Base-by-base conservation (phyloP, 1,140 invertebrate genomes). In the Camponotus vicinus region DNA sequence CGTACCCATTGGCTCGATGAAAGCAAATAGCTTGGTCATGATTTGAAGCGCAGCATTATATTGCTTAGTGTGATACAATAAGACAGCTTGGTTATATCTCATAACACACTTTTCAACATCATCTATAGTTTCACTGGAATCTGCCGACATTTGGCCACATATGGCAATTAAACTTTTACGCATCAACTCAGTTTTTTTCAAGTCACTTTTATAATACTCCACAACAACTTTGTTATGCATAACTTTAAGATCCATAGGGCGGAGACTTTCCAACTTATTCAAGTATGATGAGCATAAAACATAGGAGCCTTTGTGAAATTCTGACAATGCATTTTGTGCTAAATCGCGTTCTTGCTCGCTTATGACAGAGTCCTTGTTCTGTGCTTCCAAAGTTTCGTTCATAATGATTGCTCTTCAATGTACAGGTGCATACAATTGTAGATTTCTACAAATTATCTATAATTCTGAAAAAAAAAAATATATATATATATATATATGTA, bases 31-130 rank as follows among this genome's bases (percentile, higher is more conserved):
- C 89, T 96, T 97, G 84, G 97, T 97, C 69, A 98, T 95, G 64
- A 98, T 96, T 32, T 96, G 95, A 18, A 98, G 93, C 7, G 98
- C 97, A 77, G 97, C 96, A 64, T 96, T 96, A 93, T 98, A 98
- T 92, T 98, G 97, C 80, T 96, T 96, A 0, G 97, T 96, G 90
- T 98, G 97, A 93, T 97, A 98, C 4, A 98, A 95, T 11, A 98
- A 91, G 1, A 99, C 96, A 1, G 98, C 98, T 92, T 98, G 97
- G 93, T 98, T 98, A 92, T 97, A 99, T 67, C 96, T 96, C 27
- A 96, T 94, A 91, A 97, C 96, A 91, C 97, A 97, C 88, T 97
- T 96, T 83, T 97, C 97, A 13, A 97, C 96, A 94, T 97, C 97
- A 82, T 97, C 97, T n/a, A 96, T 89, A 85, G 95, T 95, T 34